phyloP scores from a whole-genome alignment of 2,888 invertebrate genomes.

The Sphaerophoria taeniata region DNA sequence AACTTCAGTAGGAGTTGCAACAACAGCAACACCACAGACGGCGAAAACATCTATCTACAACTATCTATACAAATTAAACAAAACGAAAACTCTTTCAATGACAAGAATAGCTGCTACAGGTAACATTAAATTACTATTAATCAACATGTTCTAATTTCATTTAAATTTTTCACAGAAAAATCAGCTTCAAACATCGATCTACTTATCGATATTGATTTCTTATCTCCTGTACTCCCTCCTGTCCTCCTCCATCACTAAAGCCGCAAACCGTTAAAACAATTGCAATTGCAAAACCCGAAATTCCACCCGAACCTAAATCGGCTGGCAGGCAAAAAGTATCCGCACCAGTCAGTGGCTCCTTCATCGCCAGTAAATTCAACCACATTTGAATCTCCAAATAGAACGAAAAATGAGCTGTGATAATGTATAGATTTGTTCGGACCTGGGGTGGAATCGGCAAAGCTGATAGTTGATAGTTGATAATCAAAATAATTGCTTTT shows the following conservation, averaged over 20 bases:
- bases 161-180: no score
- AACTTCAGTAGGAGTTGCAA: no score
- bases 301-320: constrained; percentile 27
- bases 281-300: constrained; percentile 75
- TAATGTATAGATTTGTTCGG: constrained; percentile 81
- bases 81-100: no score
- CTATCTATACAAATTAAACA: no score
- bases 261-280: constrained; percentile 78
- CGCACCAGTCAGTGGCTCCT: constrained; percentile 22
- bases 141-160: no score
- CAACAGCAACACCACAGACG: no score
- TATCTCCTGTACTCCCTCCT: constrained; percentile 79
- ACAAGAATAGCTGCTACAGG: no score
- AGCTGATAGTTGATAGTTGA: no score
- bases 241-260: constrained; percentile 79
- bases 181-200: constrained; percentile 86
- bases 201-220: constrained; percentile 90
- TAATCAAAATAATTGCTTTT: no score
- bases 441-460: no score
- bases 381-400: constrained; percentile 58
- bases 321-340: constrained; percentile 11
- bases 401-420: constrained; percentile 80
- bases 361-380: constrained; percentile 73
- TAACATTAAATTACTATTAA: no score
- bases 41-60: no score